Evolutionary conservation across 2,797 vertebrate species (phyloP), one percentile per base, ranked within the genome.

Genomic region (Mus minutoides): DNA sequence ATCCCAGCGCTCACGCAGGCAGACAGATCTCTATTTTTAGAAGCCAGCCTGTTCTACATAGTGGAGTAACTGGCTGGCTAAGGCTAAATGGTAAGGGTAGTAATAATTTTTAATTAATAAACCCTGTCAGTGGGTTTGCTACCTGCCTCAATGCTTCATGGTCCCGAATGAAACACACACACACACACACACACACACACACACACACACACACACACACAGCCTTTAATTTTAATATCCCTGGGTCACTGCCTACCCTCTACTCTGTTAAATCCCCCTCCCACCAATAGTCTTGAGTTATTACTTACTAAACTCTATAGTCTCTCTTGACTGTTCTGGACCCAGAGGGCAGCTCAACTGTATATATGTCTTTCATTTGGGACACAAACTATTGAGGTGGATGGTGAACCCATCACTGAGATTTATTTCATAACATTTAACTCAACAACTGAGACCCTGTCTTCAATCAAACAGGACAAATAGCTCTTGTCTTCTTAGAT

Each of bases 391-490:
- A 37, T 71, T 69, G 67, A 34, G 34, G 5, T n/a, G 34, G 16
- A 16, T 37, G 17, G 34, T 71, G 31, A 69, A n/a, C 67, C 67
- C 67, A 69, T 34, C 6, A 2, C 67, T 6, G 34, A 69, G 34
- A 69, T 69, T 69, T n/a, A 69, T n/a, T n/a, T 69, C 67, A n/a
- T 69, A 69, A 69, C n/a, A 19, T 69, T 69, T 69, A 69, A 69
- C n/a, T 69, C 67, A 69, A n/a, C 64, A 71, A 71, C 5, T n/a
- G 64, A 60, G 56, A 67, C 60, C 60, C 60, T 49, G 43, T n/a
- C 40, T 84, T 84, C 58, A 84, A 62, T 46, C 40, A 82, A n/a
- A 60, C n/a, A 46, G 82, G 54, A 52, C 75, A 87, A 88, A 95
- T 49, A 52, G 92, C 49, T 76, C 62, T 67, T 85, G 3, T 24